Base-by-base conservation (phyloP, 1,140 invertebrate species). In the Solenopsis invicta region DNA sequence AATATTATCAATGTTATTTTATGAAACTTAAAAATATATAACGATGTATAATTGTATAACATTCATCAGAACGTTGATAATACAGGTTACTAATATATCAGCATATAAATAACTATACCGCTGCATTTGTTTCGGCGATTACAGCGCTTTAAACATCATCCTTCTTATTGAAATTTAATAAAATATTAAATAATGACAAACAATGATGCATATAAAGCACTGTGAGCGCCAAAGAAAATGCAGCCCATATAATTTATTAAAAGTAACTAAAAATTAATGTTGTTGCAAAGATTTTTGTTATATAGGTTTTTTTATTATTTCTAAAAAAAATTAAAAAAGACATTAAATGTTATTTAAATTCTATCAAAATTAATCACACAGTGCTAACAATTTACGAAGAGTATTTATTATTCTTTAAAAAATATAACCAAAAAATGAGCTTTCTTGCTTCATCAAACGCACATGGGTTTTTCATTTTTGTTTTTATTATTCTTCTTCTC, bases 61-160 rank as follows among this genome's bases (percentile, higher is more conserved):
- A 67, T 77, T 9, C 9, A 16, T 13, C 3, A 64, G 12, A 0
- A 5, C 16, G 34, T 76, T 61, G 74, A 64, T 77, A 77, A 77
- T n/a, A 34, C 10, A 77, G 75, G 10, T 4, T 62, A 45, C 74
- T 76, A 64, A 62, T 12, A 75, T 59, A 75, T 4, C 52, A 13
- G 10, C 62, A 9, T 66, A 6, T 34, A 41, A 41, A 41, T 41
- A 41, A 41, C 1, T 37, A n/a, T n/a, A 29, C 29, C 1, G 2
- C 29, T 29, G 29, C 29, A 29, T 29, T 29, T 29, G 29, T 29
- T 29, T 29, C 2, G 29, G 29, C 29, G 29, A 0, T 29, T 29
- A 29, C 29, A 29, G 29, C 29, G 29, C 29, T n/a, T n/a, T 29
- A 29, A 29, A 2, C 29, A 29, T 29, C 29, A 29, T 29, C 2